phyloP scores from a whole-genome alignment of 2,888 invertebrate genomes.

The Philereme transversata region DNA sequence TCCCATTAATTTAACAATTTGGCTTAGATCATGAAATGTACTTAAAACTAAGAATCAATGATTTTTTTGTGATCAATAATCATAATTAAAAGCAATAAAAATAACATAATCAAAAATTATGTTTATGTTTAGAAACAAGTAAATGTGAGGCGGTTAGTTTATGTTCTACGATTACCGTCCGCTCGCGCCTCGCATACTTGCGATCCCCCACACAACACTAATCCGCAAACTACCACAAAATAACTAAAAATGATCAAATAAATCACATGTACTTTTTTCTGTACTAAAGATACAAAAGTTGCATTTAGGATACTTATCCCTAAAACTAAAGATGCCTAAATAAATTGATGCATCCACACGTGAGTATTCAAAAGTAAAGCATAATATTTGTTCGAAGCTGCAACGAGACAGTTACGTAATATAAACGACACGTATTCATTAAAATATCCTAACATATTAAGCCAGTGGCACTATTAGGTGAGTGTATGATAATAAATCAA shows the following conservation, averaged over 20 bases:
- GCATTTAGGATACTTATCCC: conserved; percentile 53
- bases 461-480: conserved; percentile 79
- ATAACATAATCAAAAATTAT: conserved; percentile 54
- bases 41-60: conserved; percentile 62
- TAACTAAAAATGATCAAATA: conserved; percentile 68
- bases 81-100: conserved; percentile 37
- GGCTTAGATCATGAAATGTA: conserved; percentile 73
- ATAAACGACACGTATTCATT: conserved; percentile 47
- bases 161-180: conserved; percentile 24
- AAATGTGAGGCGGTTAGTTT: conserved; percentile 46
- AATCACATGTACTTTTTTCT: conserved; percentile 80
- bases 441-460: conserved; percentile 65
- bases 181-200: conserved; percentile 55
- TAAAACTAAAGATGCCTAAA: conserved; percentile 48
- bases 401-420: conserved; percentile 71
- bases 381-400: conserved; percentile 81
- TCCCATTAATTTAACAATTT: conserved; percentile 79
- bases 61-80: conserved; percentile 48
- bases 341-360: conserved; percentile 79
- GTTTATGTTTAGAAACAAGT: conserved; percentile 40
- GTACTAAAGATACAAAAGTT: conserved; percentile 77
- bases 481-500: conserved; percentile 52
- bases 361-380: conserved; percentile 84
- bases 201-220: conserved; percentile 24
- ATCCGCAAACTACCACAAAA: conserved; percentile 54